Evolutionary conservation across 2,888 invertebrate genomes (phyloP).

Genomic region (Hyppa rectilinea): DNA sequence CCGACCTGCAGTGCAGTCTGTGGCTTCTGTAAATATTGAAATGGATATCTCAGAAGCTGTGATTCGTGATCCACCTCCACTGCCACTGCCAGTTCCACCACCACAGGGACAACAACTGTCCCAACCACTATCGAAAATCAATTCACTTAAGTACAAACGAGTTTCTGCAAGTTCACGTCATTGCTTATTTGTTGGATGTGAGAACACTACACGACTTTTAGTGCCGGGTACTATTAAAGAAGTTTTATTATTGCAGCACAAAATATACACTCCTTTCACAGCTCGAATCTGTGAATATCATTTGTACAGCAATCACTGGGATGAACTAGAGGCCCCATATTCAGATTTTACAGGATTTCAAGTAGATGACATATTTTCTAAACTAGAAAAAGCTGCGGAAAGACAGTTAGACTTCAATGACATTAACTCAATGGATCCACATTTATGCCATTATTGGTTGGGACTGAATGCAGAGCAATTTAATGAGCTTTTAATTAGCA

Average conservation of each 20-base stretch:
- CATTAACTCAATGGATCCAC: background rate
- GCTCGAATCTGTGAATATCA: too few relatives aligned
- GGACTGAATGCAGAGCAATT: conserved; percentile 25
- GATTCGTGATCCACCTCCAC: too few relatives aligned
- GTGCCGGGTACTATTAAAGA: background rate
- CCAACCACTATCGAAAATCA: too few relatives aligned
- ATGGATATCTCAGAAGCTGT: too few relatives aligned
- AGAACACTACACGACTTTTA: background rate
- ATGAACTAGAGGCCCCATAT: background rate
- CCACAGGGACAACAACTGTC: too few relatives aligned
- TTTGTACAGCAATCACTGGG: too few relatives aligned
- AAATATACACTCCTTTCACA: background rate
- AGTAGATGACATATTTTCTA: background rate
- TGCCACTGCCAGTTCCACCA: too few relatives aligned
- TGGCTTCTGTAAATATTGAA: too few relatives aligned
- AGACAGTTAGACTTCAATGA: conserved; percentile 5
- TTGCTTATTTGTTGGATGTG: conserved; percentile 2
- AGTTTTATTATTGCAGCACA: background rate
- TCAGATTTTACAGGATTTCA: conserved; percentile 2
- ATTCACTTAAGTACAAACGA: too few relatives aligned
- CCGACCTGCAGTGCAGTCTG: too few relatives aligned
- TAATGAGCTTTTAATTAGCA: conserved; percentile 1
- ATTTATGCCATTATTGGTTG: conserved; percentile 13
- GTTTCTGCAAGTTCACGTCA: background rate
- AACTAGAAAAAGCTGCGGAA: conserved; percentile 8